Base-by-base conservation (phyloP, 2,888 invertebrate species). In the Phortica magna region DNA sequence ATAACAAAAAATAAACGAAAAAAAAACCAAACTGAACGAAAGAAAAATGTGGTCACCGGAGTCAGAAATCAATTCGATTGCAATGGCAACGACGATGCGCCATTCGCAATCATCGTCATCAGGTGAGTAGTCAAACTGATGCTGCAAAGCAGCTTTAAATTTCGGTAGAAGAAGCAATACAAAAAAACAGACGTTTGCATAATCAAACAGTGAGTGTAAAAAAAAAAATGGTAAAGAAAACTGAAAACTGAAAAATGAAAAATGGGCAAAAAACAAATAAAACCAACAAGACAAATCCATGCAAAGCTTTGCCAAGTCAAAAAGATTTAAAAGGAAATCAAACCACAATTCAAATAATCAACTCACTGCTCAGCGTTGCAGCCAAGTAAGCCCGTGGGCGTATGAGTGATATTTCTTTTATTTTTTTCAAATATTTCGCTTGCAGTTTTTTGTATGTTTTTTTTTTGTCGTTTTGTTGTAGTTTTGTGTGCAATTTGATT, bases 31-130 rank as follows among this genome's bases (percentile, higher is more conserved):
- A 68, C 22, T 68, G 31, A 31, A 31, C 31, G 31, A 31, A 31
- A 77, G 75, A 53, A 89, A 75, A 83, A 94, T 95, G 94, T 95
- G 95, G 95, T 94, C 94, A 89, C 94, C 94, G 65, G 95, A 94
- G 86, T 94, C 94, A 80, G 96, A 96, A 93, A 96, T 96, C 91
- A 96, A 95, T 92, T 96, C 96, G 88, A 96, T 96, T 91, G 96
- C 96, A 91, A 96, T 96, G 96, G 91, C 90, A 95, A 91, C 92
- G 79, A 95, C 94, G 80, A 93, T 95, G 92, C 94, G 94, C 87
- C 94, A 95, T 89, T 95, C 95, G 90, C 93, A 94, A 88, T 95
- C 95, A 91, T 94, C 94, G 90, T 95, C 96, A 88, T 96, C 96
- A 89, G 96, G 96, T 93, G 93, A 94, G 94, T 93, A 65, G 65